A percentile compares a stretch with the other conserved stretches of the same genome.
These are phyloP conservation scores for Apus apus DNA, from an alignment of 2,113 vertebrate genomes.

Conservation along the genomic window DNA sequence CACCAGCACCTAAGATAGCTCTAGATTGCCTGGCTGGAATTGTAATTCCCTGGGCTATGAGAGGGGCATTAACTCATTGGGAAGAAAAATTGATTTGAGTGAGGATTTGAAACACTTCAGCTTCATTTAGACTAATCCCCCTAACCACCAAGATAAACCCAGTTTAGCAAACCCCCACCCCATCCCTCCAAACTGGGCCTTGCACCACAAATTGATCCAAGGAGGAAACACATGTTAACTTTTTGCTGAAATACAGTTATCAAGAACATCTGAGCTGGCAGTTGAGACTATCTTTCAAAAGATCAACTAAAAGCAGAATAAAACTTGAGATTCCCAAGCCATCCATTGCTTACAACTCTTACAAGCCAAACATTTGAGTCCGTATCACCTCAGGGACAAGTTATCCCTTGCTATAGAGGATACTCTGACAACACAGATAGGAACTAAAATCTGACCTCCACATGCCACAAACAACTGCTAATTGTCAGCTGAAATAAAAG, in stretches of 20 bases:
- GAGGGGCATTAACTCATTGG: background rate
- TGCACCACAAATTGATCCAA: background rate
- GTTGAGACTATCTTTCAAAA: background rate
- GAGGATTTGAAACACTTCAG: conserved; percentile 5
- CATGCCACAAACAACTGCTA: background rate
- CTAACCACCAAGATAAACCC: background rate
- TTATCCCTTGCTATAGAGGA: background rate
- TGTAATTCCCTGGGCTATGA: background rate
- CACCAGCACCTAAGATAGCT: background rate
- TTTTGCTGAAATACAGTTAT: background rate
- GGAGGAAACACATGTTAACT: background rate
- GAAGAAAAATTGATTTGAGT: background rate
- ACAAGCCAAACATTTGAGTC: background rate
- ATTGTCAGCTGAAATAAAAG: background rate
- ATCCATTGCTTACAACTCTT: background rate
- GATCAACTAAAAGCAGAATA: background rate
- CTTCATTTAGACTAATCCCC: background rate
- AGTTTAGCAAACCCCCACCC: background rate
- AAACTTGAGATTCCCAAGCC: background rate
- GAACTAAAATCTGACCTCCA: background rate
- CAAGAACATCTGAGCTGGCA: background rate
- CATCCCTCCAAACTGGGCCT: background rate
- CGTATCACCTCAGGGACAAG: rapidly evolving
- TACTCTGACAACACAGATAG: background rate
- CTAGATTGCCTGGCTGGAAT: background rate